Evolutionary conservation across 2,888 invertebrate species (phyloP), one percentile per base, ranked within the genome.

Genomic region (Pandemis heparana): DNA sequence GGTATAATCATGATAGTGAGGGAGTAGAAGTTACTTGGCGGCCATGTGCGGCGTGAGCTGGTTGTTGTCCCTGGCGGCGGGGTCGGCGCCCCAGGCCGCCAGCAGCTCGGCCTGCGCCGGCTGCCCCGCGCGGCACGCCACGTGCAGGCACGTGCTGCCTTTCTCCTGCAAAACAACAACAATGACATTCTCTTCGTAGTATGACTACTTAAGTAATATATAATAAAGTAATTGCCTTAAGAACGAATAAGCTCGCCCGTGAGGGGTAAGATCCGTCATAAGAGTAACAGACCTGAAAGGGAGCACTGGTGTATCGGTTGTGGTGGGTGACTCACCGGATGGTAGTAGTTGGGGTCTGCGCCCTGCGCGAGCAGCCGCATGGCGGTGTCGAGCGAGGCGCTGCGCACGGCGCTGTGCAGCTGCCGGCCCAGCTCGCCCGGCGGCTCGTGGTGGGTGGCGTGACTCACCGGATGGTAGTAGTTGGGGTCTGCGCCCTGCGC

Each of bases 111-210:
- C 96, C 92, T 99, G 99, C 46, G 97, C 95, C 53, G 97, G 95
- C 94, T 99, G 99, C 5, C 98, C 98, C 75, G 98, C 98, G 83
- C 98, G 97, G 62, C 98, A 98, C 3, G 99, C 99, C 70, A 99
- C 98, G 89, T 99, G 99, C 75, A 99, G 92, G 6, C 99, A 98
- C 38, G 96, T 96, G 56, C 97, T 97, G 59, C 98, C 98, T 87
- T 98, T 99, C 86, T 99, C 99, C 97, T 98, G 83, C 14, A 65
- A 72, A 32, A 71, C 61, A 46, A 14, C 14, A 71, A 41, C 23
- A 1, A 41, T 46, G 6, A 67, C 5, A 38, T 32, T 32, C 23
- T n/a, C n/a, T n/a, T n/a, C n/a, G n/a, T n/a, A n/a, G n/a, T n/a
- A n/a, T n/a, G n/a, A n/a, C n/a, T n/a, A n/a, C n/a, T n/a, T n/a